phyloP scores from a whole-genome alignment of 2,888 invertebrate species.

The Heliconius cydno region DNA sequence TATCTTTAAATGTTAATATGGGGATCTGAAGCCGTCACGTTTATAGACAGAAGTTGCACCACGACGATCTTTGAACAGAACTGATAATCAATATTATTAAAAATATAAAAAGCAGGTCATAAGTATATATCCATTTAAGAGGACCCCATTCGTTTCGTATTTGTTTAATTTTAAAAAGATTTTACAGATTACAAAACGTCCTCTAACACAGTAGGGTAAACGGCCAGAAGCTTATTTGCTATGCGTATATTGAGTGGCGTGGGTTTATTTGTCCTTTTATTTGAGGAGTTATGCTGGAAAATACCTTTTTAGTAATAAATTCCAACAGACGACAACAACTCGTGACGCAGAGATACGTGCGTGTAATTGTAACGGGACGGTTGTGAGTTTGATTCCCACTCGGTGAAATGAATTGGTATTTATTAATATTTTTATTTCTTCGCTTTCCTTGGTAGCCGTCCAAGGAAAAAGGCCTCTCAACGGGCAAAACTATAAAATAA shows the following conservation, averaged over 20 bases:
- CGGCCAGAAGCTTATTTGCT: not conserved
- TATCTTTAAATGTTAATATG: too few relatives aligned
- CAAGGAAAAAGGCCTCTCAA: too few relatives aligned
- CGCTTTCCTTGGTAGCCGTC: too few relatives aligned
- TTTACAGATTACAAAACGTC: not conserved
- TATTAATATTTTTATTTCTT: too few relatives aligned
- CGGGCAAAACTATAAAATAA: too few relatives aligned
- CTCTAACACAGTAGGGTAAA: not conserved
- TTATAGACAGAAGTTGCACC: too few relatives aligned
- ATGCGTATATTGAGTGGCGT: not conserved
- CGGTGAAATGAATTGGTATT: too few relatives aligned
- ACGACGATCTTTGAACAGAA: too few relatives aligned
- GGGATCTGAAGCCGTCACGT: too few relatives aligned
- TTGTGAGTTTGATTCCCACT: not conserved
- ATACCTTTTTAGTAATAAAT: not conserved
- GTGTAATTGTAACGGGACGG: not conserved
- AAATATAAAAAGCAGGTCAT: too few relatives aligned
- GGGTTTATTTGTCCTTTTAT: not conserved
- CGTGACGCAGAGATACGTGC: not conserved
- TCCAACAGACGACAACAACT: not conserved
- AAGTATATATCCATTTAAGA: not conserved
- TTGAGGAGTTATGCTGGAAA: not conserved
- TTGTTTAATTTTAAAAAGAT: constrained; percentile 7
- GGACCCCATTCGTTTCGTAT: not conserved
- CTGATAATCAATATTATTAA: too few relatives aligned